phyloP scores from a whole-genome alignment of 2,888 invertebrate species.

The Apeira syringaria region DNA sequence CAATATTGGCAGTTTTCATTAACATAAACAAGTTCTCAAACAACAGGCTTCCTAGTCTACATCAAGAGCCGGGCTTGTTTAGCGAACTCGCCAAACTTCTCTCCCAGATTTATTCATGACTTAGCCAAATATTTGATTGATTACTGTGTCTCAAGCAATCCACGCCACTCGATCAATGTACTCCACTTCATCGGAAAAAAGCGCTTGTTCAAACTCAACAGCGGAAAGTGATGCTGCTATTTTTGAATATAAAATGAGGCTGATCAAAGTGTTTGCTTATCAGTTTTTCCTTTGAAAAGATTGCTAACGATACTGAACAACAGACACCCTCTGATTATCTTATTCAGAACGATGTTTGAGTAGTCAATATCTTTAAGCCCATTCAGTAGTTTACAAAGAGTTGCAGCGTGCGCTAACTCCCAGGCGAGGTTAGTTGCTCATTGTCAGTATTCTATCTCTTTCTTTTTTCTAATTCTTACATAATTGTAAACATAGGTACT shows the following conservation, averaged over 20 bases:
- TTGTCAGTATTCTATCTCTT: not conserved
- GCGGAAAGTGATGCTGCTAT: conserved; percentile 58
- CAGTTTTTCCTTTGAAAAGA: conserved; percentile 13
- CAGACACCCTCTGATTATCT: conserved; percentile 10
- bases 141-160: conserved; percentile 71
- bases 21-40: conserved; percentile 19
- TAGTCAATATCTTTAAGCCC: conserved; percentile 13
- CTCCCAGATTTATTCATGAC: conserved; percentile 73
- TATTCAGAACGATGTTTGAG: not conserved
- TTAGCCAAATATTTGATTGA: conserved; percentile 79
- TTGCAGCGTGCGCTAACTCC: conserved; percentile 8
- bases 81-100: conserved; percentile 37
- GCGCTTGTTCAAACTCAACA: conserved; percentile 64
- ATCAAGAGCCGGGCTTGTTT: conserved; percentile 20
- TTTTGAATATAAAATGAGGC: conserved; percentile 22
- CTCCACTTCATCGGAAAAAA: conserved; percentile 72
- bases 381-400: conserved; percentile 17
- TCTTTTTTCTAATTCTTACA: too few relatives aligned
- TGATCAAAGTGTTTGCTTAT: conserved; percentile 17
- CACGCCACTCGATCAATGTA: conserved; percentile 65
- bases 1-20: conserved; percentile 20
- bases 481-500: too few relatives aligned
- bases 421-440: not conserved
- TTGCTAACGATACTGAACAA: conserved; percentile 9
- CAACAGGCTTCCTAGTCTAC: conserved; percentile 16